Base-by-base conservation (phyloP, 92 coral and sea anemone species). In the Desmophyllum pertusum region DNA sequence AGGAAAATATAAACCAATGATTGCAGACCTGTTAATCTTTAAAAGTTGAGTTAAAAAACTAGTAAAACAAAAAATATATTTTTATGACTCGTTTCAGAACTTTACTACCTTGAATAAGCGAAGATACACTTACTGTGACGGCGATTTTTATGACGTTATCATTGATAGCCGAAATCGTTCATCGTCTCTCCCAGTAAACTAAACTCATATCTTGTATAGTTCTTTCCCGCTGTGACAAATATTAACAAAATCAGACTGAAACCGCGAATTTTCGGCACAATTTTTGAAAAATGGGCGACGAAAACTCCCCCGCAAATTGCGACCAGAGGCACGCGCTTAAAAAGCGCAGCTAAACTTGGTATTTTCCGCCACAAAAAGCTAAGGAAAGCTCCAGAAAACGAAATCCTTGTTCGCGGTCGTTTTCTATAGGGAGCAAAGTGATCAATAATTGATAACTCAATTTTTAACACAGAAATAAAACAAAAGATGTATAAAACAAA, bases 391-490 rank as follows among this genome's bases (percentile, higher is more conserved):
- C 25, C n/a, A 31, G 36, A n/a, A 30, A 29, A 29, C 36, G 5
- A 33, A 19, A 29, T 18, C 37, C 6, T 29, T 18, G 15, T 30
- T 19, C 50, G 27, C 52, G 61, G 84, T 80, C 61, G 50, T 27
- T n/a, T 77, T 59, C 52, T 45, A 35, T 51, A 40, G 66, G 31
- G 42, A 46, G 83, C 30, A 80, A 80, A 43, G 67, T 13, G 37
- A 48, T 80, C 38, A 80, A 80, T 80, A 48, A 67, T 80, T 80
- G 10, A 80, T 70, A 6, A 3, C 45, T 80, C 63, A 80, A 48
- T 80, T 52, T 80, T 13, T 23, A 67, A 67, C 67, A 35, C 66
- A 50, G 57, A 67, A 50, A 33, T 0, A 62, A 79, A 43, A 78
- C 82, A 79, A 79, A 78, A 45, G 76, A 38, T 19, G n/a, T 8